Evolutionary conservation across 2,113 vertebrate genomes (phyloP), one percentile per base, ranked within the genome.

Genomic region (Brachirus orientalis): DNA sequence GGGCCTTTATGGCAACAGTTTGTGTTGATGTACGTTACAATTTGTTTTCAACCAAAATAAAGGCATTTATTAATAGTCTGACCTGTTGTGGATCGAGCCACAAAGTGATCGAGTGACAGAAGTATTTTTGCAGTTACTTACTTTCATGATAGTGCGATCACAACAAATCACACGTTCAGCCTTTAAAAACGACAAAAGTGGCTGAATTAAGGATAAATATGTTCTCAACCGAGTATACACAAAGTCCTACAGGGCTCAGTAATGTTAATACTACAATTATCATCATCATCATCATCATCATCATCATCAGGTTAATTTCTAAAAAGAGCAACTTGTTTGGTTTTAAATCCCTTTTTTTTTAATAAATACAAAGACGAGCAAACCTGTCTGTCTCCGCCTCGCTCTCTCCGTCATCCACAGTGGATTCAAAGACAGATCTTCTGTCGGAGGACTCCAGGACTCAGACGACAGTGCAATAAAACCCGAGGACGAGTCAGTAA

Each of bases 171-270:
- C 41, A 51, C 38, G 50, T 51, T 55, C 73, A 66, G 71, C 60
- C 56, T 48, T 61, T 55, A 48, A 12, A 18, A 67, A 28, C 28
- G 3, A 28, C 44, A 67, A 58, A 59, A 79, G 20, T 3, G 52
- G 60, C 70, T 13, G 63, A 50, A 20, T 84, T 65, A 65, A 83
- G 65, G 75, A 65, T 84, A 72, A 69, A 82, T 82, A 79, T 0
- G 64, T 67, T 69, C 79, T 64, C 53, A 78, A 73, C 66, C 38
- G 74, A 80, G 58, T 75, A 83, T 73, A 87, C 75, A 88, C 79
- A 82, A 75, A 77, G 58, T 86, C 63, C 65, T 77, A 90, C 81
- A 81, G 83, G 84, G 86, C 79, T 90, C 80, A 83, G 66, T 72
- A 44, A 71, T 65, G 73, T 55, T 77, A 62, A 74, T 75, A 79